Percentiles rank a stretch among this genome's conserved stretches.
phyloP scores from a whole-genome alignment of 1,140 invertebrate genomes.

The Habropoda laboriosa region DNA sequence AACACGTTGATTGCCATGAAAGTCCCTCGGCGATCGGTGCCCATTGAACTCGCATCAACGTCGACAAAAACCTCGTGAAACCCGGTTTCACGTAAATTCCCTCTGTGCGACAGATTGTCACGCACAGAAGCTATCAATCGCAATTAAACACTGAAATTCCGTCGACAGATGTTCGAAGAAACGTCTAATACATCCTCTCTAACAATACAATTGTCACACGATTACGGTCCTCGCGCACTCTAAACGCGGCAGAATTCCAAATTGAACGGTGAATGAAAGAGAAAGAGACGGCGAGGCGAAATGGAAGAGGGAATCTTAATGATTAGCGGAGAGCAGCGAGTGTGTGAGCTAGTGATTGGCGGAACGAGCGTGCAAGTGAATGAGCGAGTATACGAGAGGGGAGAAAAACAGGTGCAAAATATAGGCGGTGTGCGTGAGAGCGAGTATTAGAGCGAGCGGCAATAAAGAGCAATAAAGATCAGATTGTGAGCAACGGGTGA shows the following conservation, averaged over 20 bases:
- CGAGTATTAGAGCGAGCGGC: conserved; percentile 10
- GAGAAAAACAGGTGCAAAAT: conserved; percentile 30
- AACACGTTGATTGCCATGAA: background rate
- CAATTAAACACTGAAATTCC: background rate
- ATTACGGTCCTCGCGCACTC: background rate
- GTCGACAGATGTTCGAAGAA: background rate
- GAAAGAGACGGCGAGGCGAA: background rate
- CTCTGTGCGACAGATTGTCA: no score
- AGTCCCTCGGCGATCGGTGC: background rate
- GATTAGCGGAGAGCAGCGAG: background rate
- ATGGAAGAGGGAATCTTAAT: background rate
- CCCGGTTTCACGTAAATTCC: no score
- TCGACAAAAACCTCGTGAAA: no score
- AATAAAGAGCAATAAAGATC: conserved; percentile 33
- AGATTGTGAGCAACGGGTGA: conserved; percentile 1
- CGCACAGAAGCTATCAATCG: background rate
- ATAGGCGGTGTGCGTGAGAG: conserved; percentile 30
- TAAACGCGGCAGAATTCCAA: conserved; percentile 25
- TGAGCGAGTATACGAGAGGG: background rate
- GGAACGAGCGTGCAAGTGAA: conserved; percentile 16
- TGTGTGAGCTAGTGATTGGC: conserved; percentile 5
- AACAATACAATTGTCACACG: background rate
- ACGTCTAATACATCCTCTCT: background rate
- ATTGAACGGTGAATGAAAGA: conserved; percentile 3
- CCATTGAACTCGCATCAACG: background rate